Evolutionary conservation across 2,888 invertebrate genomes (phyloP), one percentile per base, ranked within the genome.

Genomic region (Tipula confusa): DNA sequence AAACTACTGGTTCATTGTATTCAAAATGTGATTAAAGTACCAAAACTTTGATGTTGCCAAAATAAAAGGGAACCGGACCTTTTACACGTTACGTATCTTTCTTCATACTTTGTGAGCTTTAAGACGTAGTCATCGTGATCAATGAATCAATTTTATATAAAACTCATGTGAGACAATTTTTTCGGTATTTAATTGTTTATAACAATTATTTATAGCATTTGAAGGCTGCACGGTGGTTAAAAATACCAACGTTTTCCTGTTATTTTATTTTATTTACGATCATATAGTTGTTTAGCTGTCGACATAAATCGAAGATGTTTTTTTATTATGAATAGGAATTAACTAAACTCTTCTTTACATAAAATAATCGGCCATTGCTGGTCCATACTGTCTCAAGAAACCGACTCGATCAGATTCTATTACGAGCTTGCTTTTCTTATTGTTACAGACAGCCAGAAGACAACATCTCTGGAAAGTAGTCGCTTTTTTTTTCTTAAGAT

Each of bases 71-170:
- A n/a, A n/a, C n/a, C n/a, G n/a, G n/a, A n/a, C n/a, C n/a, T n/a
- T n/a, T n/a, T n/a, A n/a, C n/a, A n/a, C n/a, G n/a, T n/a, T n/a
- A 33, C 11, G 33, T 3, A 9, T 33, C 11, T 9, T 33, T 7
- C 11, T 33, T 33, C 33, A 9, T 0, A 33, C 2, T 9, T 3
- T 1, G 4, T 31, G 31, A 5, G 31, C 33, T 33, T 1, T 33
- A 33, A n/a, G n/a, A n/a, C n/a, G n/a, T n/a, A n/a, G n/a, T n/a
- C n/a, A n/a, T n/a, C n/a, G n/a, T n/a, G n/a, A n/a, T n/a, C n/a
- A n/a, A 64, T 64, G 64, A 64, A 64, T 64, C 64, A 64, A 64
- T 64, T 64, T 64, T 5, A 64, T 24, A 64, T 64, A 64, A n/a
- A 64, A 64, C 2, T 64, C 64, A 1, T 24, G 64, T 64, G 64